phyloP scores from a whole-genome alignment of 2,797 vertebrate species.

The Falco concolor region DNA sequence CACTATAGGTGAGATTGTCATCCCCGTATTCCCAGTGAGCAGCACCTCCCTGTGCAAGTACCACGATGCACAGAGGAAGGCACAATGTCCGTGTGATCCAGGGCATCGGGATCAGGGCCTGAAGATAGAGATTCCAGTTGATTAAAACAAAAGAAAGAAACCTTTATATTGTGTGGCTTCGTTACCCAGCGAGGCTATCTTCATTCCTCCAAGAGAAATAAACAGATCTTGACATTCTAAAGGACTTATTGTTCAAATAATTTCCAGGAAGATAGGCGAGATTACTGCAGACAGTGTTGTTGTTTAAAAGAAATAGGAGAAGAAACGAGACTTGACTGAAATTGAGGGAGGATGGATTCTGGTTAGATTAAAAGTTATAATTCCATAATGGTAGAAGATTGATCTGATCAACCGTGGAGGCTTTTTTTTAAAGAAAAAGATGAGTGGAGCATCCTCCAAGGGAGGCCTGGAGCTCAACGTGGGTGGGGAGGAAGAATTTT shows the following conservation, averaged over 20 bases:
- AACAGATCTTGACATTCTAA: conserved; percentile 44
- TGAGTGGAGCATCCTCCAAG: neutral
- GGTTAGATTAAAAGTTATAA: conserved; percentile 51
- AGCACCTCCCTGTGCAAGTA: neutral
- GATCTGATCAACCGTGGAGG: conserved; percentile 9
- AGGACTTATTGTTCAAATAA: conserved; percentile 48
- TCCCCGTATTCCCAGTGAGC: neutral
- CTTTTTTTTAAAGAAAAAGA: neutral
- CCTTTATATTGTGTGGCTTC: neutral
- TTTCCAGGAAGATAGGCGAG: conserved; percentile 32
- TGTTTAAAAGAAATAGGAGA: conserved; percentile 26
- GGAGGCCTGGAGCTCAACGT: neutral
- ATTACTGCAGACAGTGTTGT: neutral
- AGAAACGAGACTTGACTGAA: neutral
- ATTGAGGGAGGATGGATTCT: neutral
- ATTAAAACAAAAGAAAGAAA: conserved; percentile 50
- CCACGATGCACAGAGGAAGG: neutral
- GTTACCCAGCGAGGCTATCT: conserved; percentile 16
- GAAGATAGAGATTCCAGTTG: neutral
- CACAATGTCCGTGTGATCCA: neutral
- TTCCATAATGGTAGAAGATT: conserved; percentile 45
- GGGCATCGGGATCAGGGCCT: neutral
- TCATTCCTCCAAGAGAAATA: conserved; percentile 51
- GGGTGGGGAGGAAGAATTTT: neutral
- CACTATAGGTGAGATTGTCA: neutral